Evolutionary conservation across 2,113 vertebrate species (phyloP).

Genomic region (Bucco capensis): DNA sequence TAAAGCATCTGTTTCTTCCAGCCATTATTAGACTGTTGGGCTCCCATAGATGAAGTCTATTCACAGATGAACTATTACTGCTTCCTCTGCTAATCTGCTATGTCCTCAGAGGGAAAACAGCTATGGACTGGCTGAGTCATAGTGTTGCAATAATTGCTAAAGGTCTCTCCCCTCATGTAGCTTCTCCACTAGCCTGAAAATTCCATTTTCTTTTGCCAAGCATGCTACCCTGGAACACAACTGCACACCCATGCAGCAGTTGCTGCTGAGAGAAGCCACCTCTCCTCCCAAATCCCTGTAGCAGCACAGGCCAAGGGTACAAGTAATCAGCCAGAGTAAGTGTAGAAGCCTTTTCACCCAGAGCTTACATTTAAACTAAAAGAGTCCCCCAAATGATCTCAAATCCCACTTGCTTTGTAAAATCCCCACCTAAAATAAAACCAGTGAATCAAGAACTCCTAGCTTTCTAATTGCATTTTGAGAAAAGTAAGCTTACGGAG

Average conservation of each 20-base stretch:
- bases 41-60: neutral
- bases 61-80: neutral
- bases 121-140: rapidly evolving
- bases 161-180: neutral
- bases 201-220: neutral
- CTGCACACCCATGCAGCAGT: neutral
- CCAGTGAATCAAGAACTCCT: neutral
- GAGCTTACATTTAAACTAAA: neutral
- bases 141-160: neutral
- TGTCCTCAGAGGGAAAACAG: neutral
- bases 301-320: neutral
- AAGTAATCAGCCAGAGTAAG: neutral
- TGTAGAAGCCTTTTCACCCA: neutral
- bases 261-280: neutral
- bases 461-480: neutral
- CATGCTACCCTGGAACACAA: neutral
- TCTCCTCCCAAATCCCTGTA: neutral
- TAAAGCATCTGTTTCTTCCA: neutral
- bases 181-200: neutral
- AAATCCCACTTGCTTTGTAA: neutral
- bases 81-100: neutral
- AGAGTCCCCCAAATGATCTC: neutral
- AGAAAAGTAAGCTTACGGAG: neutral
- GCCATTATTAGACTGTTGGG: neutral
- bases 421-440: neutral